Percentiles rank a stretch among this genome's conserved stretches.
Evolutionary conservation across 2,797 vertebrate genomes (phyloP).

Genomic region (Lycodopsis pacificus): DNA sequence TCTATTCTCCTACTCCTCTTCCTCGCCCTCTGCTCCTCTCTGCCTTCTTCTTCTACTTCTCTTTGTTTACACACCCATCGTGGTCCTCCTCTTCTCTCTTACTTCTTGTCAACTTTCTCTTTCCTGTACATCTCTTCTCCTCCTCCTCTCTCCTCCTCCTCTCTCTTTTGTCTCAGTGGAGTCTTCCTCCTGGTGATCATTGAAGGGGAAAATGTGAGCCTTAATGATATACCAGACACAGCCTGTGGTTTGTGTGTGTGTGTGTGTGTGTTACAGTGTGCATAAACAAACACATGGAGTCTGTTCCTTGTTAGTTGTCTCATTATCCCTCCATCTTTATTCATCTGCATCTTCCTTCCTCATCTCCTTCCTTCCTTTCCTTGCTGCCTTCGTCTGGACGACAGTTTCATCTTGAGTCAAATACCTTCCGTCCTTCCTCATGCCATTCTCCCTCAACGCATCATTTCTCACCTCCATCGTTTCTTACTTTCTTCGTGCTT

Average conservation of each 20-base stretch:
- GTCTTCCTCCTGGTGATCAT: constrained; percentile 23
- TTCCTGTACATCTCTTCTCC: too few species aligned
- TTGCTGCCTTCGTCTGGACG: neutral
- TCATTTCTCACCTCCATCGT: too few species aligned
- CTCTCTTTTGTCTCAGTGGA: neutral
- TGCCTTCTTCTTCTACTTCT: neutral
- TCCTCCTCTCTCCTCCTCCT: too few species aligned
- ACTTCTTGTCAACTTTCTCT: too few species aligned
- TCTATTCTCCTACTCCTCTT: neutral
- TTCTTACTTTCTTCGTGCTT: neutral
- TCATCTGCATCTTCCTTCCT: neutral
- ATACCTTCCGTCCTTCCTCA: rapidly evolving
- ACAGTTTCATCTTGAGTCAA: neutral
- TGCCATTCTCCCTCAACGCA: neutral
- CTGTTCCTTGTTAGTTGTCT: too few species aligned
- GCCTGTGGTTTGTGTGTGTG: constrained; percentile 14
- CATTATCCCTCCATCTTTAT: neutral
- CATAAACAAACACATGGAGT: too few species aligned
- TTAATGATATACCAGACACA: constrained; percentile 6
- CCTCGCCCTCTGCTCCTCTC: too few species aligned
- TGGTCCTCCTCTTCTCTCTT: too few species aligned
- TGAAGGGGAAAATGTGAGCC: constrained; percentile 45
- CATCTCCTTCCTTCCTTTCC: neutral
- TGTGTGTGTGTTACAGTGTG: neutral
- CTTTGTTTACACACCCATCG: neutral